phyloP scores from a whole-genome alignment of 2,888 invertebrate genomes.

The Tipula lateralis region DNA sequence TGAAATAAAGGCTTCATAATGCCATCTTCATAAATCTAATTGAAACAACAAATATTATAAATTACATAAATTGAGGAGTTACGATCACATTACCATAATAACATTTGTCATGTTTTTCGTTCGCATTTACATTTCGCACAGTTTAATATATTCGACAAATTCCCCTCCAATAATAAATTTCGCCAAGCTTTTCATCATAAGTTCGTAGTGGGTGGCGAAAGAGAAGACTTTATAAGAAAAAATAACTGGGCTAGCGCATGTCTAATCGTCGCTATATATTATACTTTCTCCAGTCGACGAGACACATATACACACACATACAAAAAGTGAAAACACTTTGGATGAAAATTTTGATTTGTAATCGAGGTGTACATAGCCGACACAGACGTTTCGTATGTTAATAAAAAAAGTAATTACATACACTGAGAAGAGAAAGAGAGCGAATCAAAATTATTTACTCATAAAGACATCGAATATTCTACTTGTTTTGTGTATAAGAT shows the following conservation, averaged over 20 bases:
- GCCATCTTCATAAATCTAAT: background rate
- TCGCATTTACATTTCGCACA: background rate
- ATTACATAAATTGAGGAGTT: background rate
- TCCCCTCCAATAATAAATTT: background rate
- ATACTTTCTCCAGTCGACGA: background rate
- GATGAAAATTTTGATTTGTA: background rate
- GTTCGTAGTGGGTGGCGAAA: background rate
- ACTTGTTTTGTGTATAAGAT: background rate
- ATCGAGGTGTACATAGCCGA: background rate
- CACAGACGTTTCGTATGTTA: background rate
- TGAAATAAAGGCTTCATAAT: too few relatives aligned
- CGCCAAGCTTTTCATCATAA: background rate
- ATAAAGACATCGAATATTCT: background rate
- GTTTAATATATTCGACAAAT: background rate
- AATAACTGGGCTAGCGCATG: slow-evolving; percentile 19
- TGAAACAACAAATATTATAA: background rate
- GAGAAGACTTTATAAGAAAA: background rate
- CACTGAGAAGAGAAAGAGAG: background rate
- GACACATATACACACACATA: background rate
- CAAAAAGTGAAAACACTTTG: background rate
- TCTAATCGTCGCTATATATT: background rate
- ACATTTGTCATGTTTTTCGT: background rate
- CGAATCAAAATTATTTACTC: background rate
- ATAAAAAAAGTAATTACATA: background rate
- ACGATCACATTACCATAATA: background rate